phyloP scores from a whole-genome alignment of 2,888 invertebrate genomes.

The Melanargia galathea region DNA sequence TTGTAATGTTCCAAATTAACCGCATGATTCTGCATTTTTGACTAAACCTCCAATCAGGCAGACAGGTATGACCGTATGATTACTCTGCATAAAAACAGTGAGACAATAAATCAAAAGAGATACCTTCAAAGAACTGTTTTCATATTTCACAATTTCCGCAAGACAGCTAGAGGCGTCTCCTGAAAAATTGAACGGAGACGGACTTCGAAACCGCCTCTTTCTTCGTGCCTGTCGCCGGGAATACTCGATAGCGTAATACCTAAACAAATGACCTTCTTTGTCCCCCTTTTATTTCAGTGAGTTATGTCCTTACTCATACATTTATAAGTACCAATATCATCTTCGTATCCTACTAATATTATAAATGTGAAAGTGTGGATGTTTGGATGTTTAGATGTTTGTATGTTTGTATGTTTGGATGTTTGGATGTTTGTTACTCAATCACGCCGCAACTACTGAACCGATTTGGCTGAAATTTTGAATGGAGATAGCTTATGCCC shows the following conservation, averaged over 20 bases:
- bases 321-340: slow-evolving; percentile 1
- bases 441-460: too few species aligned
- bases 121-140: background rate
- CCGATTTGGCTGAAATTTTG: too few species aligned
- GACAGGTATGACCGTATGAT: background rate
- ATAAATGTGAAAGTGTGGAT: too few species aligned
- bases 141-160: slow-evolving; percentile 15
- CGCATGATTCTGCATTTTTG: slow-evolving; percentile 12
- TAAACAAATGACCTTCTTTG: slow-evolving; percentile 73
- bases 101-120: slow-evolving; percentile 4
- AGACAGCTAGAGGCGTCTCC: slow-evolving; percentile 44
- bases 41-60: slow-evolving; percentile 1
- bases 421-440: too few species aligned
- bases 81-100: background rate
- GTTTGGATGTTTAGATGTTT: too few species aligned
- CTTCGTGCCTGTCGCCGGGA: slow-evolving; percentile 50
- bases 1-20: slow-evolving; percentile 3
- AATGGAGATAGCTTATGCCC: too few species aligned
- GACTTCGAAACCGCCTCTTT: slow-evolving; percentile 47
- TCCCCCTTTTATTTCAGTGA: slow-evolving; percentile 68
- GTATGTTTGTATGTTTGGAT: too few species aligned
- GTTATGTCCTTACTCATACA: slow-evolving; percentile 59
- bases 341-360: too few species aligned
- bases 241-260: slow-evolving; percentile 72
- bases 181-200: slow-evolving; percentile 59